phyloP scores from a whole-genome alignment of 2,113 vertebrate genomes.

The Podocnemis expansa region DNA sequence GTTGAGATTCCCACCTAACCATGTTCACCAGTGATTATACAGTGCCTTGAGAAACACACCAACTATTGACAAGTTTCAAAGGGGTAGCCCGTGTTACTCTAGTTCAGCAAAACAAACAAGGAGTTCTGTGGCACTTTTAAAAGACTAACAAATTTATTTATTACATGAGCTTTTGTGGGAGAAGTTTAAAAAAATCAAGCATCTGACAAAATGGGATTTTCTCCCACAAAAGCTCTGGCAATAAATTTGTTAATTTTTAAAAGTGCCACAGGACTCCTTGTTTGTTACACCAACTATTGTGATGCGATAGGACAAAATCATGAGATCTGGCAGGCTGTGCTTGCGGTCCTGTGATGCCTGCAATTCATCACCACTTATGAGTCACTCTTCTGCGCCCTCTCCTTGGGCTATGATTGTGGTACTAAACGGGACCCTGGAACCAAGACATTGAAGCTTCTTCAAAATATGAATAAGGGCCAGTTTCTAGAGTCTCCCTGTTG shows the following conservation, averaged over 20 bases:
- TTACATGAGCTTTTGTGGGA: too few relatives aligned
- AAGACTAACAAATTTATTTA: too few relatives aligned
- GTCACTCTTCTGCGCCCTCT: neutral
- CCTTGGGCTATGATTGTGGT: neutral
- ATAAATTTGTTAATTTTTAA: too few relatives aligned
- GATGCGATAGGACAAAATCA: neutral
- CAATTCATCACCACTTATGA: neutral
- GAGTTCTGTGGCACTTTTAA: too few relatives aligned
- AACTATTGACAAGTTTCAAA: too few relatives aligned
- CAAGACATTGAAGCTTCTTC: neutral
- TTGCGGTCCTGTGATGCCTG: neutral
- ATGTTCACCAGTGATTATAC: neutral
- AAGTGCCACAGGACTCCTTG: too few relatives aligned
- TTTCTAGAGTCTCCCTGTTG: neutral
- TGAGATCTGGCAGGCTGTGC: neutral
- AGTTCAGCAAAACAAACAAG: too few relatives aligned
- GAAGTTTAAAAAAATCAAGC: too few relatives aligned
- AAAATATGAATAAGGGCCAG: neutral
- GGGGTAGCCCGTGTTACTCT: too few relatives aligned
- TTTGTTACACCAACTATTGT: too few relatives aligned
- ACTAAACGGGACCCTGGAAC: neutral
- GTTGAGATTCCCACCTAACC: neutral
- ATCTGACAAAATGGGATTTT: too few relatives aligned
- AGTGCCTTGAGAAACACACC: neutral
- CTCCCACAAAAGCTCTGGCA: too few relatives aligned